phyloP scores from a whole-genome alignment of 2,113 vertebrate genomes.

The Trogon melanurus region DNA sequence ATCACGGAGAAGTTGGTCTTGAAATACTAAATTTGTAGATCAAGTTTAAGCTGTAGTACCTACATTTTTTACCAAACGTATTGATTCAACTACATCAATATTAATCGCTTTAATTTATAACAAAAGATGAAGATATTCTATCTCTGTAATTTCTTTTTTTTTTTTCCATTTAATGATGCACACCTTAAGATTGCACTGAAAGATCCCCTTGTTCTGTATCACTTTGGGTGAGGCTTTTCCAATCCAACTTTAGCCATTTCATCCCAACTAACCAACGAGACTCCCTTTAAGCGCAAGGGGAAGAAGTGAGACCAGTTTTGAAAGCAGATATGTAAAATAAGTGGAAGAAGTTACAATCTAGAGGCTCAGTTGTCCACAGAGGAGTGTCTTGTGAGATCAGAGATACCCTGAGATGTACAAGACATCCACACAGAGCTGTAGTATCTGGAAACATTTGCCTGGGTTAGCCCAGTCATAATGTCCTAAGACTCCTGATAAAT shows the following conservation, averaged over 20 bases:
- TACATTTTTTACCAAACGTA: not conserved
- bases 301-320: not conserved
- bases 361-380: not conserved
- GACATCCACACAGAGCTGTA: not conserved
- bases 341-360: not conserved
- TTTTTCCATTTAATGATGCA: not conserved
- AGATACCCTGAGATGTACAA: not conserved
- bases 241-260: not conserved
- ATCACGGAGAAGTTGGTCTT: not conserved
- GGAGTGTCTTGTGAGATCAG: not conserved
- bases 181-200: not conserved
- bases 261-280: fast-evolving
- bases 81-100: not conserved
- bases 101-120: not conserved
- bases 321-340: not conserved
- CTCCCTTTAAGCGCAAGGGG: not conserved
- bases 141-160: not conserved
- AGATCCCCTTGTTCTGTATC: not conserved
- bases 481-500: not conserved
- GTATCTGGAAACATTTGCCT: not conserved
- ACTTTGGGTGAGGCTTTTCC: not conserved
- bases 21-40: not conserved
- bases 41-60: not conserved
- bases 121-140: not conserved
- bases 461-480: not conserved